phyloP scores from a whole-genome alignment of 2,888 invertebrate species.

The Pammene fasciana region DNA sequence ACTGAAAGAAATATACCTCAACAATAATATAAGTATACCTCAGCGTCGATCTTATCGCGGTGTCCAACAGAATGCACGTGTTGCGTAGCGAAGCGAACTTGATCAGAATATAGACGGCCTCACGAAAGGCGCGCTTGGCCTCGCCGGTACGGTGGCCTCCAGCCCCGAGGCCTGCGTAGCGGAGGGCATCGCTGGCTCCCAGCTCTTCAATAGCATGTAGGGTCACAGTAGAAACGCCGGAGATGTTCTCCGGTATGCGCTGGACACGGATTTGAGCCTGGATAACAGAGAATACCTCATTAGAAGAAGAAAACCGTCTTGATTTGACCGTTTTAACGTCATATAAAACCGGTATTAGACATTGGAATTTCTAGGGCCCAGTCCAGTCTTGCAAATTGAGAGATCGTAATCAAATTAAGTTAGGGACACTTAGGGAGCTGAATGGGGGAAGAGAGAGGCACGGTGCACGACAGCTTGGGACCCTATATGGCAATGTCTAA shows the following conservation, averaged over 20 bases:
- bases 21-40: constrained; percentile 58
- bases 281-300: background rate
- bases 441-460: no score
- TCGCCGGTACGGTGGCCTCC: constrained; percentile 75
- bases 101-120: constrained; percentile 70
- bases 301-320: no score
- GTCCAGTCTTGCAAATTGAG: no score
- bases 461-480: no score
- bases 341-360: no score
- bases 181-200: constrained; percentile 62
- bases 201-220: constrained; percentile 69
- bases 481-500: no score
- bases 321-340: no score
- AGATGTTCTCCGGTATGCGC: constrained; percentile 71
- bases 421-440: no score
- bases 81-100: constrained; percentile 79
- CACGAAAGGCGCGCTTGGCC: constrained; percentile 73
- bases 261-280: constrained; percentile 76
- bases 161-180: constrained; percentile 71
- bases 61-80: constrained; percentile 69
- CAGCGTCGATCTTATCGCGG: constrained; percentile 67
- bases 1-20: no score
- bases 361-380: no score
- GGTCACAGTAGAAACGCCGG: constrained; percentile 70
- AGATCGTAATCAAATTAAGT: no score